Evolutionary conservation across 2,888 invertebrate species (phyloP).

Genomic region (Thereva unica): DNA sequence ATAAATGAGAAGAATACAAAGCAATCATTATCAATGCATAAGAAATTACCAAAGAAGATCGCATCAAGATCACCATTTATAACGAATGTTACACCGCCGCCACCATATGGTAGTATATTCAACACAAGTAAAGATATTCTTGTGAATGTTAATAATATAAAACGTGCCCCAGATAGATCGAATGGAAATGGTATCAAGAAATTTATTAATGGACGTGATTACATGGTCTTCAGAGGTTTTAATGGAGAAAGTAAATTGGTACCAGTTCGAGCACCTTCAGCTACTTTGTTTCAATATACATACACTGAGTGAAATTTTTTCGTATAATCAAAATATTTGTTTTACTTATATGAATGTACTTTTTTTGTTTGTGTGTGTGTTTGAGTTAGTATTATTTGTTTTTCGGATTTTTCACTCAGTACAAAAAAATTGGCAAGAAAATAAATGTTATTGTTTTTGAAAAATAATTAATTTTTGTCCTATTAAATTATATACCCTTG

Average conservation of each 20-base stretch:
- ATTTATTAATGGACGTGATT: conserved; percentile 76
- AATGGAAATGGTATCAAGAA: conserved; percentile 59
- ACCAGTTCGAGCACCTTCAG: conserved; percentile 76
- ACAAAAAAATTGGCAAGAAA: no score
- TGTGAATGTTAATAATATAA: conserved; percentile 21
- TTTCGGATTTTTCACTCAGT: no score
- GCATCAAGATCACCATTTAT: conserved; percentile 2
- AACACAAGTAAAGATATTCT: conserved; percentile 42
- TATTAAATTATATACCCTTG: no score
- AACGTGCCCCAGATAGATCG: neutral
- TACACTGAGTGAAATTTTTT: conserved; percentile 50
- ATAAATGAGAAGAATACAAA: conserved; percentile 48
- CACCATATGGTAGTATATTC: conserved; percentile 65
- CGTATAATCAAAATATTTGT: neutral
- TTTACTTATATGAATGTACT: neutral
- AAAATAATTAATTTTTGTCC: no score
- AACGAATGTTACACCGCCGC: conserved; percentile 61
- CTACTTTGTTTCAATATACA: conserved; percentile 71
- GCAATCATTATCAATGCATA: no score
- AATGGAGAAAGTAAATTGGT: conserved; percentile 70
- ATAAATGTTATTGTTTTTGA: no score
- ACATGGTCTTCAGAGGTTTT: conserved; percentile 67
- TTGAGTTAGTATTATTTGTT: no score
- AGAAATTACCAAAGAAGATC: no score
- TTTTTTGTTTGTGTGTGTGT: no score